Conservation (phyloP, 2,888 invertebrate genomes). For the Leucozona laternaria region DNA sequence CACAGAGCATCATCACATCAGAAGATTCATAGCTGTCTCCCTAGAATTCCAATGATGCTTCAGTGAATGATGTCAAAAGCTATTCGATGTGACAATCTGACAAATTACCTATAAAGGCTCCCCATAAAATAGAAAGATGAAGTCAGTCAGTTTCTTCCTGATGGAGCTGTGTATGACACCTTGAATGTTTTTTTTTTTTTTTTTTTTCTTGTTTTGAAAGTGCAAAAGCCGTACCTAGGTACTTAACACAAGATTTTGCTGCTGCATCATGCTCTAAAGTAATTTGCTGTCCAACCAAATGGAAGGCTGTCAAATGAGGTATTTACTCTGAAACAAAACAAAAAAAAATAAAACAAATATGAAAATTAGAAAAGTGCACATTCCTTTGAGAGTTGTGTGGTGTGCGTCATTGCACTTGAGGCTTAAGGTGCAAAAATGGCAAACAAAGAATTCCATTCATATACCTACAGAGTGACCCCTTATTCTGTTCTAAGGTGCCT, state of each 20-base stretch:
- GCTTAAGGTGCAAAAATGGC: constrained; percentile 21
- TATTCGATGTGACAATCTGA: constrained; percentile 21
- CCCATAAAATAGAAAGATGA: constrained; percentile 12
- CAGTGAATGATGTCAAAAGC: constrained; percentile 17
- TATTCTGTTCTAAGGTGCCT: neutral
- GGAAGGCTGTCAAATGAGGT: constrained; percentile 11
- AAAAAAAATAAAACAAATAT: neutral
- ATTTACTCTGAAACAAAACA: neutral
- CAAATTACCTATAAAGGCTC: constrained; percentile 17
- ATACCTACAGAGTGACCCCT: constrained; percentile 35
- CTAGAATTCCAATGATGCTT: constrained; percentile 10
- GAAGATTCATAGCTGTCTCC: neutral
- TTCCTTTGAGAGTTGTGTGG: constrained; percentile 2
- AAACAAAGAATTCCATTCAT: constrained; percentile 42
- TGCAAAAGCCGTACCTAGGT: neutral
- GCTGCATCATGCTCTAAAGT: constrained; percentile 2
- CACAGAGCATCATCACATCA: neutral
- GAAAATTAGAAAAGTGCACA: constrained; percentile 17
- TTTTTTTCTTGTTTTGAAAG: neutral
- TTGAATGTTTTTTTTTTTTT: neutral
- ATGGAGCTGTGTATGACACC: neutral
- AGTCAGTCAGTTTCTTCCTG: constrained; percentile 13
- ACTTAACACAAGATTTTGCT: constrained; percentile 11
- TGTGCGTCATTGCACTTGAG: constrained; percentile 21
- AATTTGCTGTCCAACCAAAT: constrained; percentile 19